A percentile compares a stretch with the other conserved stretches of the same genome.
These are phyloP conservation scores for Patella ulyssiponensis DNA, from an alignment of 2,888 invertebrate genomes.

Conservation along the genomic window DNA sequence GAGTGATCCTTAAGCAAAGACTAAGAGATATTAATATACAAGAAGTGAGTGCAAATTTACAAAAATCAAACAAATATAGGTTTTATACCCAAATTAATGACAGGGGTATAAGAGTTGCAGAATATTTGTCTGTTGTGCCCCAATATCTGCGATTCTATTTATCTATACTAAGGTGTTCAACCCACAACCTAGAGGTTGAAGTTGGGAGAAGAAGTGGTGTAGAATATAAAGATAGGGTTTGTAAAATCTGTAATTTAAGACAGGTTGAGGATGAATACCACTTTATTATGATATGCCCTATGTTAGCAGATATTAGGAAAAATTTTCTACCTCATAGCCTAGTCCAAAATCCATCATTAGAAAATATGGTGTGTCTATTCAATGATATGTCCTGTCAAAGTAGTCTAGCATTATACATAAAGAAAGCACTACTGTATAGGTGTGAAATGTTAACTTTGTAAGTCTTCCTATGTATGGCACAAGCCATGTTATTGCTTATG, in stretches of 20 bases:
- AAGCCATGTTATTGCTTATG: not conserved
- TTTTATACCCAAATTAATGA: not conserved
- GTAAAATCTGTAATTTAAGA: slow-evolving; percentile 6
- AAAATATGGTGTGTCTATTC: not conserved
- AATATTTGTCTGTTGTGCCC: not conserved
- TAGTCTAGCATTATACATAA: not conserved
- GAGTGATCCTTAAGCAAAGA: not conserved
- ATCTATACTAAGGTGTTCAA: slow-evolving; percentile 7
- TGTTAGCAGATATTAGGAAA: not conserved
- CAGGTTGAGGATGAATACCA: slow-evolving; percentile 10
- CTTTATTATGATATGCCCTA: slow-evolving; percentile 7
- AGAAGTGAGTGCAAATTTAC: not conserved
- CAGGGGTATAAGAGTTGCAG: not conserved
- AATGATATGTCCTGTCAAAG: not conserved
- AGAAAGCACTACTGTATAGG: not conserved
- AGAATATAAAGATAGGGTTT: slow-evolving; percentile 5
- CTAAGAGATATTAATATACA: not conserved
- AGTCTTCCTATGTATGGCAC: not conserved
- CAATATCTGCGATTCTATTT: slow-evolving; percentile 11
- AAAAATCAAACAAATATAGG: not conserved
- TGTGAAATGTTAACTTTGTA: not conserved
- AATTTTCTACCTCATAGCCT: not conserved
- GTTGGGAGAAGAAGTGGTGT: not conserved
- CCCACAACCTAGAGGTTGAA: slow-evolving; percentile 5
- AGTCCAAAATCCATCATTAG: not conserved